Base-by-base conservation (phyloP, 2,888 invertebrate species). In the Hydroisotoma schaefferi region DNA sequence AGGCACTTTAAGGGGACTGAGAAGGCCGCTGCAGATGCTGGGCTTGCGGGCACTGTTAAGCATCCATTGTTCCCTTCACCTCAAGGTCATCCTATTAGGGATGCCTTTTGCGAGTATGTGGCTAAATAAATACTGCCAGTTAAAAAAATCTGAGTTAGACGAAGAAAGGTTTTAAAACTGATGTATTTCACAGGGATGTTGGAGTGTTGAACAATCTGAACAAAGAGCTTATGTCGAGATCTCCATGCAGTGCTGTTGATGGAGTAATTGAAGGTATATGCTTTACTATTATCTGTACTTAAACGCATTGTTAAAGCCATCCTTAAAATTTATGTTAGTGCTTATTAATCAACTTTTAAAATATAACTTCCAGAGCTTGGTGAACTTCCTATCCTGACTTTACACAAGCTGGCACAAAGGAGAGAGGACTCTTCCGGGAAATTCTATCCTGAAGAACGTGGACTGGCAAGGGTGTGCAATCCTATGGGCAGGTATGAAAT, bases 391-490 rank as follows among this genome's bases (percentile, higher is more conserved):
- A 65, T 71, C 25, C 23, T 69, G 22, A 71, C 71, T 1, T 43
- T 71, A 5, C 71, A 71, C 46, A 69, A 69, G 49, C 49, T 69
- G 28, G 63, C 62, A 10, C 66, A 71, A 40, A 69, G 65, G 49
- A 22, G 59, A 40, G 71, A 71, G 53, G 63, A 68, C 33, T 55
- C 38, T 22, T 68, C 67, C 0, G 71, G 69, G 18, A 63, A 59
- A 38, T 52, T 20, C 37, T 71, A 65, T 52, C 69, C 71, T 3
- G 66, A 64, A 33, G 71, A 71, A 40, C 55, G 68, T 28, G 71
- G 71, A n/a, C 49, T 71, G 25, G 71, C 71, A 2, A 40, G 68
- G 49, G 71, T 71, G 8, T 71, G 71, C 27, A 68, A 70, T 64
- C 71, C 71, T 8, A 25, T 58, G n/a, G 69, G 68, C 22, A 53